Percentiles rank a stretch among this genome's conserved stretches.
These are phyloP conservation scores for Brachionus plicatilis DNA, from an alignment of 1,140 invertebrate species.

Conservation along the genomic window DNA sequence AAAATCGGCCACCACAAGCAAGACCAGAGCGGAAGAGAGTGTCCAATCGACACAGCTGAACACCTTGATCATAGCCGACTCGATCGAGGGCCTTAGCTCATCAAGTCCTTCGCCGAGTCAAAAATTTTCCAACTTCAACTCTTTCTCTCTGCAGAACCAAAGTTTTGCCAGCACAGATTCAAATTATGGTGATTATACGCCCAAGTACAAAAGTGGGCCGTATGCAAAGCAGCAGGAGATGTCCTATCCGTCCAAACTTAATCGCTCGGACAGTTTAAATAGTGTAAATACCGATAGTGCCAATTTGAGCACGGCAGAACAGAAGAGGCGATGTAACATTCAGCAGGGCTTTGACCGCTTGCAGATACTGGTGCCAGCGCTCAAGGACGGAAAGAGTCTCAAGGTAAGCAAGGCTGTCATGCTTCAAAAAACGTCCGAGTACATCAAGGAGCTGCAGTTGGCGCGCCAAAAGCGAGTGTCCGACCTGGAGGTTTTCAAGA, in stretches of 20 bases:
- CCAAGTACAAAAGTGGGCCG: not conserved
- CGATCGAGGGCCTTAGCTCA: not conserved
- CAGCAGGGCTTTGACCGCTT: slow-evolving; percentile 93
- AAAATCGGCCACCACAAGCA: not conserved
- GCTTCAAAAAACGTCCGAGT: slow-evolving; percentile 69
- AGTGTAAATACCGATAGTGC: slow-evolving; percentile 10
- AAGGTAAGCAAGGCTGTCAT: slow-evolving; percentile 90
- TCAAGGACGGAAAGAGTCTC: slow-evolving; percentile 79
- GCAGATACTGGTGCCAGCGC: slow-evolving; percentile 78
- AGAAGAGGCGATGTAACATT: slow-evolving; percentile 91
- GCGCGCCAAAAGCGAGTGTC: slow-evolving; percentile 80
- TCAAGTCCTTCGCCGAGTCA: not conserved
- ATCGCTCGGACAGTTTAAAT: slow-evolving; percentile 4
- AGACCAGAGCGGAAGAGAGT: not conserved
- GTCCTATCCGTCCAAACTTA: not conserved
- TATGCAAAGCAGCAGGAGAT: not conserved
- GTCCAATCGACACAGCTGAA: not conserved
- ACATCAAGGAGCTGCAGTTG: slow-evolving; percentile 78
- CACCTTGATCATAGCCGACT: not conserved
- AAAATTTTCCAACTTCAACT: not conserved
- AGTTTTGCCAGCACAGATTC: not conserved
- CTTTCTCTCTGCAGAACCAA: not conserved
- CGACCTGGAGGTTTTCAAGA: slow-evolving; percentile 73
- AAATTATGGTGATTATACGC: not conserved
- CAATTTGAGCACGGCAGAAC: slow-evolving; percentile 69